Evolutionary conservation across 2,888 invertebrate genomes (phyloP).

Genomic region (Drosophila dives): DNA sequence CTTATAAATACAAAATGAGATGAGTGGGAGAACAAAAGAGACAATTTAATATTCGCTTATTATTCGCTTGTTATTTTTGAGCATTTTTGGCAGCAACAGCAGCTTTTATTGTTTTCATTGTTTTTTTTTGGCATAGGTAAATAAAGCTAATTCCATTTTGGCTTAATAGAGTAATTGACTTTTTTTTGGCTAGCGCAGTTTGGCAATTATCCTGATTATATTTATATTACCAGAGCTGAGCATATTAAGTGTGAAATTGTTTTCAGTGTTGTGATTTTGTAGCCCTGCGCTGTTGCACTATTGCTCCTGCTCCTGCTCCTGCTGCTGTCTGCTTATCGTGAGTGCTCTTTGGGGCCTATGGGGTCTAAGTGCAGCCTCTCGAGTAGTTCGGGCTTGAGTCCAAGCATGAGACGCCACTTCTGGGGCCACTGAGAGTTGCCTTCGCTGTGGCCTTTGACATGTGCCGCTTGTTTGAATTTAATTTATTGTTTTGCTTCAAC

Average conservation of each 20-base stretch:
- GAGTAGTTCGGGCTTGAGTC: conserved; percentile 48
- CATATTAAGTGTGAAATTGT: conserved; percentile 10
- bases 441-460: conserved; percentile 61
- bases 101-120: conserved; percentile 17
- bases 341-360: conserved; percentile 60
- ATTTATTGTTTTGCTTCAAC: conserved; percentile 71
- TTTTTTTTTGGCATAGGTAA: conserved; percentile 24
- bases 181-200: neutral
- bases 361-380: conserved; percentile 57
- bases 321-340: conserved; percentile 65
- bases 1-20: conserved; percentile 65
- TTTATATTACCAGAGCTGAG: neutral
- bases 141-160: conserved; percentile 32
- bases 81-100: conserved; percentile 11
- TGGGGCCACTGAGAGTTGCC: conserved; percentile 19
- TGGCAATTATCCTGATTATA: neutral
- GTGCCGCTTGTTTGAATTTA: conserved; percentile 67
- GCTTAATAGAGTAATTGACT: neutral
- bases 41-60: neutral
- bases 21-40: neutral
- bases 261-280: conserved; percentile 13
- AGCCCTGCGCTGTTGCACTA: neutral
- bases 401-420: conserved; percentile 33
- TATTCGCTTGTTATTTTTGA: conserved; percentile 13
- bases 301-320: neutral